Evolutionary conservation across 2,888 invertebrate species (phyloP), one percentile per base, ranked within the genome.

Genomic region (Harpagoxenus sublaevis): DNA sequence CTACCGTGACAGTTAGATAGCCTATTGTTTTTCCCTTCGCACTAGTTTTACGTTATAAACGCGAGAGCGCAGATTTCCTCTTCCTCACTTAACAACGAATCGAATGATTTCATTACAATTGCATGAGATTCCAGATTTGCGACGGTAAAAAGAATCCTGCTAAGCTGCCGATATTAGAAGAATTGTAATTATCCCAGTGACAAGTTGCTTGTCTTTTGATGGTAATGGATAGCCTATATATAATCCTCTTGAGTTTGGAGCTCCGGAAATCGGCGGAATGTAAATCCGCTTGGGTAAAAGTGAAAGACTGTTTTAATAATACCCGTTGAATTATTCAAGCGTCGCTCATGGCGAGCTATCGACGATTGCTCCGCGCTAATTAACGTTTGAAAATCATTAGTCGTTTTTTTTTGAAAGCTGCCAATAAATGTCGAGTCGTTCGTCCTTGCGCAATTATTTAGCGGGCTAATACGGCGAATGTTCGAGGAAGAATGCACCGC

Each of bases 1-100:
- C 92, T 88, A 86, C 88, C 90, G 91, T 89, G 86, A 92, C 91
- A 86, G 83, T 70, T 62, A 65, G 42, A 9, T 53, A 81, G 57
- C 84, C 88, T 87, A 89, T 92, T 92, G 89, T 92, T 92, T 89
- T 86, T 75, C 84, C 60, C 79, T 87, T 89, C 73, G 79, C 84
- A 78, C 84, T 87, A 84, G 65, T 81, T 71, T 60, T 10, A 48
- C 63, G 73, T 45, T 68, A 55, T 9, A 48, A 75, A 75, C 31
- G 28, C 42, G 39, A 75, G 53, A 57, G 66, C 57, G 66, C 60
- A 77, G 53, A 31, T 62, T 62, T 68, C 65, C 55, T 71, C 82
- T 81, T 68, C 45, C 48, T 45, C 15, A 3, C 65, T 55, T 23
- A 35, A 35, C 45, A 31, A 6, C 28, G 5, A 48, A 8, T 60